Evolutionary conservation across 1,140 invertebrate species (phyloP).

Genomic region (Drosophila neocordata): DNA sequence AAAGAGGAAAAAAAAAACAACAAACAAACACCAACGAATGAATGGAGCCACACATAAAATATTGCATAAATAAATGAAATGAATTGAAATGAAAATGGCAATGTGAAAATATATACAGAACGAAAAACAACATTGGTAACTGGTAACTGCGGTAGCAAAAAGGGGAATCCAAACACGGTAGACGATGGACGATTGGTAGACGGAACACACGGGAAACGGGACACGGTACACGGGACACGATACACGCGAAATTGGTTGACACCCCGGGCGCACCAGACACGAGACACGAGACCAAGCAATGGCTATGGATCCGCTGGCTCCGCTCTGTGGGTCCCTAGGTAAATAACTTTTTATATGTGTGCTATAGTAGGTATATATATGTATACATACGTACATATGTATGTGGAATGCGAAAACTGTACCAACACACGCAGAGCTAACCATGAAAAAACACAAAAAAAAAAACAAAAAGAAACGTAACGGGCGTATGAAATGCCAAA

Average conservation of each 20-base stretch:
- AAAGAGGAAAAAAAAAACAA: slow-evolving; percentile 11
- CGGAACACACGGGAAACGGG: neutral
- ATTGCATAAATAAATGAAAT: slow-evolving; percentile 81
- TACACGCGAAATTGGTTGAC: slow-evolving; percentile 78
- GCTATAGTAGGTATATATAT: slow-evolving; percentile 12
- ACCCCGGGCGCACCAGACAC: slow-evolving; percentile 55
- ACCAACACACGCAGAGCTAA: slow-evolving; percentile 63
- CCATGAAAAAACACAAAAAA: slow-evolving; percentile 10
- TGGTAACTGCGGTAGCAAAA: slow-evolving; percentile 18
- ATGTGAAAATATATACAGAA: slow-evolving; percentile 56
- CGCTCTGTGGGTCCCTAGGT: slow-evolving; percentile 57
- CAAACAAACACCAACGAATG: slow-evolving; percentile 49
- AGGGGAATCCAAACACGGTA: slow-evolving; percentile 14
- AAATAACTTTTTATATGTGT: slow-evolving; percentile 61
- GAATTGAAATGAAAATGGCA: slow-evolving; percentile 80
- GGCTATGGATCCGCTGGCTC: slow-evolving; percentile 40
- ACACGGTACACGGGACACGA: neutral
- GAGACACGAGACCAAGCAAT: slow-evolving; percentile 42
- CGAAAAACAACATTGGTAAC: slow-evolving; percentile 66
- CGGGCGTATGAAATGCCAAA: slow-evolving; percentile 61
- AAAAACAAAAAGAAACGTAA: slow-evolving; percentile 21
- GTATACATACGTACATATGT: slow-evolving; percentile 20
- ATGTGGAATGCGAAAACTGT: slow-evolving; percentile 62
- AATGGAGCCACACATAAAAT: slow-evolving; percentile 74
- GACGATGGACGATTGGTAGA: neutral